These are phyloP conservation scores for Theristicus caerulescens DNA, from an alignment of 2,113 vertebrate species.

Conservation along the genomic window DNA sequence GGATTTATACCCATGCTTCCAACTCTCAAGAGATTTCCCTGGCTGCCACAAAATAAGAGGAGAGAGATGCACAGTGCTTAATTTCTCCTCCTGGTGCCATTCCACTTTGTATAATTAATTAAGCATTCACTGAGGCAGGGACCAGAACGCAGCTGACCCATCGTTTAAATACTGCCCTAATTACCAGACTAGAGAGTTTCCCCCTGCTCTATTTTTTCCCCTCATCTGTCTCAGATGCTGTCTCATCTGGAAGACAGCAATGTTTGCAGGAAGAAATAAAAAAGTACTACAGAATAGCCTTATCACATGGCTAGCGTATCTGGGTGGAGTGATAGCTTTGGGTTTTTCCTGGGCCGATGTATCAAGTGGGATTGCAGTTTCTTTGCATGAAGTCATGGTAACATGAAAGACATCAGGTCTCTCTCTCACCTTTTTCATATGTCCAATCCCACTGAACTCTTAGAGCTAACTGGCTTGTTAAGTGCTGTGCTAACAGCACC, in stretches of 20 bases:
- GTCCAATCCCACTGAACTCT: background rate
- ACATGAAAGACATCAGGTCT: background rate
- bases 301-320: background rate
- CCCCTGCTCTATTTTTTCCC: background rate
- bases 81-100: conserved; percentile 1
- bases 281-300: background rate
- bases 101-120: conserved; percentile 20
- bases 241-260: background rate
- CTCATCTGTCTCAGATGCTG: background rate
- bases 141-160: background rate
- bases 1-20: background rate
- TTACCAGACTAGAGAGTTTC: background rate
- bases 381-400: background rate
- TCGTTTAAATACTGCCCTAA: background rate
- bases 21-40: conserved; percentile 1
- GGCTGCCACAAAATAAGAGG: background rate
- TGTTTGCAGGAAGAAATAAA: background rate
- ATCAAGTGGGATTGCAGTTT: background rate
- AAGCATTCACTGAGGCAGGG: background rate
- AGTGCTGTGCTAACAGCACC: background rate
- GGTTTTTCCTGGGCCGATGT: background rate
- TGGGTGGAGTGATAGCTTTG: background rate
- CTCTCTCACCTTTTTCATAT: background rate
- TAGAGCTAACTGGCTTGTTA: background rate
- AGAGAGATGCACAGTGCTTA: background rate